Base-by-base conservation (phyloP, 2,113 vertebrate genomes). In the Bambusicola thoracicus region DNA sequence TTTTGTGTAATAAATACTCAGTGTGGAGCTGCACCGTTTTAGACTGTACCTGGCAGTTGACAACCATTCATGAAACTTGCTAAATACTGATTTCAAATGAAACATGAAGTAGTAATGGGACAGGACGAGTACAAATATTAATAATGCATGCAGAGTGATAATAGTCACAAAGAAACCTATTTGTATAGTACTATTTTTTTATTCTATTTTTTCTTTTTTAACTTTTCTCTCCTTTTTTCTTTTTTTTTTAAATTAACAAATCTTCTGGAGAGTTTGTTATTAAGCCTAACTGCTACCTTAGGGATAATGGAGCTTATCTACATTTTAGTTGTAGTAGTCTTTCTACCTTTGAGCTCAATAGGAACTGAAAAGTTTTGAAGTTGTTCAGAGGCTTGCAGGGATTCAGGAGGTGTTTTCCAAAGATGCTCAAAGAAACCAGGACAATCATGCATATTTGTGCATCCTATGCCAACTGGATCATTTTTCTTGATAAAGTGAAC, bases 401-500 rank as follows among this genome's bases (percentile, higher is more conserved):
- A 40, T 79, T 93, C 69, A 82, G 68, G 40, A 83, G 38, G 16
- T 77, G 25, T 79, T 92, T 44, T 83, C 34, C 67, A 70, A 83
- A 93, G 24, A 53, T 56, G 76, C 59, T 88, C 49, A 68, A 32
- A 82, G 76, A 87, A 87, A 36, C n/a, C 13, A 86, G 61, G 34
- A 68, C 8, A 84, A 5, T 30, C 0, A 2, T 48, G 11, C 36
- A 40, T 8, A 4, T 86, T 92, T 69, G 61, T 8, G n/a, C 49
- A 51, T 51, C 25, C 49, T 51, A 14, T 73, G 13, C 43, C 78
- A n/a, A 8, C 36, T 95, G 27, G 38, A 38, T 80, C 36, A 53
- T 80, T 93, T 89, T 56, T 78, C 44, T 84, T 90, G 34, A 10
- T 70, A 62, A 89, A 94, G 87, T 70, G 29, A 20, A 63, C 27